Percentiles rank a stretch among this genome's conserved stretches.
phyloP scores from a whole-genome alignment of 1,140 invertebrate genomes.

The Orius insidiosus region DNA sequence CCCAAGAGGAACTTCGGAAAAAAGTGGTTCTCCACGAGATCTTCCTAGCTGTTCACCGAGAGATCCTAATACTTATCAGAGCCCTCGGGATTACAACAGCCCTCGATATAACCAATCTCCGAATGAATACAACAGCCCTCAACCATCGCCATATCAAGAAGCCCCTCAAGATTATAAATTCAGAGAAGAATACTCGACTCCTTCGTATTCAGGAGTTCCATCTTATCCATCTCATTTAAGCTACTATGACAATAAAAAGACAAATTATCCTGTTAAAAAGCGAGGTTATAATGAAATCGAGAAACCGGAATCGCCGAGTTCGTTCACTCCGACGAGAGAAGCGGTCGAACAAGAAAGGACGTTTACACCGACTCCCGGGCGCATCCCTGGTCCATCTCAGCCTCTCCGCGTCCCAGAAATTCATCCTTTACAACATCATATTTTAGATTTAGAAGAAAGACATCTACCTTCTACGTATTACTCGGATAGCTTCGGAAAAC shows the following conservation, averaged over 20 bases:
- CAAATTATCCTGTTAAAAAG: constrained; percentile 34
- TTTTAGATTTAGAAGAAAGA: constrained; percentile 13
- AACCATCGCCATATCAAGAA: constrained; percentile 11
- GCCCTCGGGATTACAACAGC: constrained; percentile 16
- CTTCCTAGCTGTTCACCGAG: constrained; percentile 21
- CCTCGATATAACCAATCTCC: constrained; percentile 18
- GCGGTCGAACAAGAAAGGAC: constrained; percentile 20
- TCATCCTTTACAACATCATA: constrained; percentile 15
- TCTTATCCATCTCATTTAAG: constrained; percentile 17
- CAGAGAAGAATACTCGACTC: not conserved
- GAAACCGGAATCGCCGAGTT: constrained; percentile 12
- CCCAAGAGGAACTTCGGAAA: constrained; percentile 50
- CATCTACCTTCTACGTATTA: not conserved
- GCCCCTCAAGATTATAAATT: constrained; percentile 5
- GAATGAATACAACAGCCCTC: constrained; percentile 4
- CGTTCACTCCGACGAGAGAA: constrained; percentile 19
- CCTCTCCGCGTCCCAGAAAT: constrained; percentile 13
- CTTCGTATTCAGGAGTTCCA: constrained; percentile 11
- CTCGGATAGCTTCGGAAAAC: not conserved
- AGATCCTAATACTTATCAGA: constrained; percentile 19
- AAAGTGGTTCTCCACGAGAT: constrained; percentile 33
- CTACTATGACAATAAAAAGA: constrained; percentile 16
- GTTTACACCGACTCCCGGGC: constrained; percentile 21
- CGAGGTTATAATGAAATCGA: constrained; percentile 36
- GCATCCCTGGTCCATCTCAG: constrained; percentile 18